Conservation (phyloP, 1,140 invertebrate genomes). For the Hyles vespertilio region DNA sequence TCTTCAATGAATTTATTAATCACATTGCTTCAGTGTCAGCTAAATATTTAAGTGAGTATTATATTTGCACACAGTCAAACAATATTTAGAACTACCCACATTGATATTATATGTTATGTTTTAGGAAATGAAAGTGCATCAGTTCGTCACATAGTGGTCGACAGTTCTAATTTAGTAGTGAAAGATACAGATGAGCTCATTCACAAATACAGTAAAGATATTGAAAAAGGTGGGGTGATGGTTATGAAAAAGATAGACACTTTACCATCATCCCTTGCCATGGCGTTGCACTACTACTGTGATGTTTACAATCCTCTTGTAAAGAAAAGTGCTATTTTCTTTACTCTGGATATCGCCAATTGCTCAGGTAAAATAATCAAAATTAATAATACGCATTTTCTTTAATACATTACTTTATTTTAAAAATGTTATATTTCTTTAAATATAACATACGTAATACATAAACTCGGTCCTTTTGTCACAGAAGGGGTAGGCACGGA, state of each 20-base stretch:
- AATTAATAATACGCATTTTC: no score
- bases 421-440: no score
- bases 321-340: slow-evolving; percentile 69
- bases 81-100: slow-evolving; percentile 7
- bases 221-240: slow-evolving; percentile 55
- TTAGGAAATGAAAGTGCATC: slow-evolving; percentile 47
- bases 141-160: slow-evolving; percentile 35
- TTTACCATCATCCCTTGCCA: slow-evolving; percentile 62
- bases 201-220: slow-evolving; percentile 44
- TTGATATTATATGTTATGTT: background rate
- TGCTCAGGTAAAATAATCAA: slow-evolving; percentile 25
- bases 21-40: slow-evolving; percentile 41
- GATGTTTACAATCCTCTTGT: slow-evolving; percentile 73
- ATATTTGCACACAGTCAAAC: no score
- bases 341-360: slow-evolving; percentile 64
- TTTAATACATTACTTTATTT: no score
- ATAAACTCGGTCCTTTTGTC: no score
- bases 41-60: slow-evolving; percentile 52
- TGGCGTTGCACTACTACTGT: slow-evolving; percentile 76
- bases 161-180: slow-evolving; percentile 36
- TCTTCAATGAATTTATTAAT: slow-evolving; percentile 50
- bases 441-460: no score
- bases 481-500: no score
- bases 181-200: slow-evolving; percentile 63
- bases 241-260: slow-evolving; percentile 67